Conservation (phyloP, 2,113 vertebrate species). For the Mesembrinibis cayennensis region DNA sequence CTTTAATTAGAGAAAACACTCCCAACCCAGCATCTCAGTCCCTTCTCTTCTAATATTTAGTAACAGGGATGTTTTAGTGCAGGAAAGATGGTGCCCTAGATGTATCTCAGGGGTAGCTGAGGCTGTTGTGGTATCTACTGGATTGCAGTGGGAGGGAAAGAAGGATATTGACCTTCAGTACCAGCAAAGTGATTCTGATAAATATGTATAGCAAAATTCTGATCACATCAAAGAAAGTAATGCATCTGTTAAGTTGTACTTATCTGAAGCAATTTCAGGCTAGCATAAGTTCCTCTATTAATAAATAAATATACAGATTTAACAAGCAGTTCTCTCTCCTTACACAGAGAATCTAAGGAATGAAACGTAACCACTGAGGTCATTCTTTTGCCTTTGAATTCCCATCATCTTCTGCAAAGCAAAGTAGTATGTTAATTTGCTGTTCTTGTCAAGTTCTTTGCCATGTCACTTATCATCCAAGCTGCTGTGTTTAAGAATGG, state of each 20-base stretch:
- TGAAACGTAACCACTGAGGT: background rate
- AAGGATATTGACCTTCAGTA: background rate
- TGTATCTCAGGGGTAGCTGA: background rate
- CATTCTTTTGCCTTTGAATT: background rate
- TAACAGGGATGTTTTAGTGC: background rate
- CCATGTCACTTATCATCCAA: background rate
- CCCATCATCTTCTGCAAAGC: background rate
- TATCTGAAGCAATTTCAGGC: conserved; percentile 7
- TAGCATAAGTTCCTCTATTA: conserved; percentile 3
- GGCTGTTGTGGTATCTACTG: background rate
- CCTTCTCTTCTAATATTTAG: background rate
- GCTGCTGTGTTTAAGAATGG: background rate
- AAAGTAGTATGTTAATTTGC: background rate
- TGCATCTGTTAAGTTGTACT: background rate
- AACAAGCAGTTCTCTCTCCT: background rate
- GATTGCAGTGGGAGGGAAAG: background rate
- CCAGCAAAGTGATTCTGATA: background rate
- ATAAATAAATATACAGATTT: conserved; percentile 36
- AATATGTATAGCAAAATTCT: background rate
- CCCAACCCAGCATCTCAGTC: background rate
- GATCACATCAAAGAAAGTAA: conserved; percentile 24
- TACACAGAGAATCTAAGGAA: background rate
- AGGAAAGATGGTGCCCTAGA: background rate
- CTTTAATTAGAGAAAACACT: background rate
- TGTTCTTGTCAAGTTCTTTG: background rate